A percentile compares a stretch with the other conserved stretches of the same genome.
These are phyloP conservation scores for Umimayanthus chanpuru DNA, from an alignment of 92 coral and sea anemone genomes.

Conservation along the genomic window DNA sequence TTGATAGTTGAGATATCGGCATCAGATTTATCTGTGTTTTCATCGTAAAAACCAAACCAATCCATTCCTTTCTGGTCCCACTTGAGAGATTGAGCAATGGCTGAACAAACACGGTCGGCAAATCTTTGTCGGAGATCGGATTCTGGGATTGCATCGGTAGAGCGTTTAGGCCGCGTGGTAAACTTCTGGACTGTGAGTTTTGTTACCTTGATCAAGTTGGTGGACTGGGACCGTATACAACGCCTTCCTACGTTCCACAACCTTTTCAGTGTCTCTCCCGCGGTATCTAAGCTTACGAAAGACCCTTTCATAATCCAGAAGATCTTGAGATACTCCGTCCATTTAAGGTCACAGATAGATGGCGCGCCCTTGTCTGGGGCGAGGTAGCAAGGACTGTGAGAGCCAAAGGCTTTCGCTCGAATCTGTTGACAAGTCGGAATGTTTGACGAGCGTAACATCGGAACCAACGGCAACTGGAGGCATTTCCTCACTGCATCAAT, in stretches of 20 bases:
- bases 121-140: conserved; percentile 23
- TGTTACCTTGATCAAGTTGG: conserved; percentile 29
- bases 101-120: conserved; percentile 16
- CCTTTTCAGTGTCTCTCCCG: conserved; percentile 68
- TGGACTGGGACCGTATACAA: conserved; percentile 16
- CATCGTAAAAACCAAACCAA: background rate
- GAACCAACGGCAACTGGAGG: conserved; percentile 66
- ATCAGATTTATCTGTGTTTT: background rate
- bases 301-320: conserved; percentile 68
- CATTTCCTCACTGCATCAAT: conserved; percentile 68
- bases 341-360: conserved; percentile 66
- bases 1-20: background rate
- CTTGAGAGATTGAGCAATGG: background rate
- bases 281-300: conserved; percentile 52
- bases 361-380: conserved; percentile 56
- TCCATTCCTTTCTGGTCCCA: conserved; percentile 6
- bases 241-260: conserved; percentile 59
- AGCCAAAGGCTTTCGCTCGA: conserved; percentile 47
- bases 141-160: background rate
- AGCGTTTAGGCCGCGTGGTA: conserved; percentile 37
- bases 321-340: conserved; percentile 50
- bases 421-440: conserved; percentile 59
- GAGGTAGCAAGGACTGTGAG: conserved; percentile 65
- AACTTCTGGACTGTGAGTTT: conserved; percentile 42
- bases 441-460: conserved; percentile 39